A percentile compares a stretch with the other conserved stretches of the same genome.
Evolutionary conservation across 2,113 vertebrate species (phyloP).

Genomic region (Odontophorus gujanensis): DNA sequence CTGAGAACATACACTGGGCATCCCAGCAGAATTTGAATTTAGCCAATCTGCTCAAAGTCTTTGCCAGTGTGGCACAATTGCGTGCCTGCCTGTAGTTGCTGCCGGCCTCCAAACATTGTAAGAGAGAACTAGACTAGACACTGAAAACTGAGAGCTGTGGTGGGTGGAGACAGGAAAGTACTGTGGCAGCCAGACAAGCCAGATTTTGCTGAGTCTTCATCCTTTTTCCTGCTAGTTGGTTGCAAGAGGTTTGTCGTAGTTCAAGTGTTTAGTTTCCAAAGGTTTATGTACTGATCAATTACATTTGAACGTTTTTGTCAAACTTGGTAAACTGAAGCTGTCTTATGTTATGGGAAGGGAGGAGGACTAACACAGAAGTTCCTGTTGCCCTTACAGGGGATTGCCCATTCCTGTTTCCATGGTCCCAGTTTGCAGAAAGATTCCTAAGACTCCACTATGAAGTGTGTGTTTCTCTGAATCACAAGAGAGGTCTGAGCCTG

Average conservation of each 20-base stretch:
- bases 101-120: not conserved
- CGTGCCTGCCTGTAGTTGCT: not conserved
- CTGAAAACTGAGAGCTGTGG: not conserved
- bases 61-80: not conserved
- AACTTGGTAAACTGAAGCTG: not conserved
- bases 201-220: constrained; percentile 26
- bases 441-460: not conserved
- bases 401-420: not conserved
- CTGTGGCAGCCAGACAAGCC: not conserved
- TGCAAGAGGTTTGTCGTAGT: not conserved
- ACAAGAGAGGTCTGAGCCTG: not conserved
- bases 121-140: not conserved
- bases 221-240: not conserved
- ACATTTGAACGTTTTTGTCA: not conserved
- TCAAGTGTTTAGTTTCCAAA: not conserved
- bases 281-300: not conserved
- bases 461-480: not conserved
- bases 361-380: not conserved
- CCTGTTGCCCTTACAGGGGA: not conserved
- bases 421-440: not conserved
- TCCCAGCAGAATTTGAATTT: not conserved
- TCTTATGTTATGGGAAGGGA: not conserved
- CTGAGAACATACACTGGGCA: not conserved
- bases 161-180: constrained; percentile 26
- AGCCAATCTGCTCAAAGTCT: not conserved